Base-by-base conservation (phyloP, 2,113 vertebrate species). In the Hoplias malabaricus region DNA sequence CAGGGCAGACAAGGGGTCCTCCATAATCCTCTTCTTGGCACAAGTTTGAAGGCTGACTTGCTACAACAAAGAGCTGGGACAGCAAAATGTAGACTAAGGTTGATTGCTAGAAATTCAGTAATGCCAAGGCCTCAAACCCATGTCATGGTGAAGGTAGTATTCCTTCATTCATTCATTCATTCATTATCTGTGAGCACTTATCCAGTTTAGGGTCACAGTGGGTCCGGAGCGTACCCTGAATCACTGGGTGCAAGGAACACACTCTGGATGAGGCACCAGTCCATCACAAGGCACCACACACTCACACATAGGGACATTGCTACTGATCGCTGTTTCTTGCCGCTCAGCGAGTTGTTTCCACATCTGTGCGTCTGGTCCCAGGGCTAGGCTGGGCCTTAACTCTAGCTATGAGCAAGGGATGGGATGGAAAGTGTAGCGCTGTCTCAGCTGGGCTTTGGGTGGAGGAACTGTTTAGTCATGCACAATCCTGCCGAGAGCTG, bases 381-480 rank as follows among this genome's bases (percentile, higher is more conserved):
- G 34, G 42, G 31, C 31, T 29, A 63, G 31, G 53, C 31, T 36
- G 57, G 57, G 72, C 27, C 40, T 53, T 8, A 50, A 46, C 29
- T n/a, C 43, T 65, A 61, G 59, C 73, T 66, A 23, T 29, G 43
- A 21, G 33, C n/a, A 48, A 56, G 53, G 53, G n/a, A 9, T 25
- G 21, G 19, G 42, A 63, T 70, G 79, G 73, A 69, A 69, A 74
- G 21, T 48, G 50, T 63, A 61, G 23, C 23, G 16, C 21, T 62
- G 56, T 65, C 54, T 69, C 34, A 21, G 59, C 29, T 27, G 65
- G 53, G 43, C 25, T 25, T n/a, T 78, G 62, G 21, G 48, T 66
- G 66, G 14, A 67, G 73, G 73, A 71, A 75, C 67, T 80, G 63
- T 76, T 69, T 59, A 71, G 81, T 65, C 67, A 48, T 63, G 72